phyloP scores from a whole-genome alignment of 2,888 invertebrate genomes.

The Acanthosoma haemorrhoidale region DNA sequence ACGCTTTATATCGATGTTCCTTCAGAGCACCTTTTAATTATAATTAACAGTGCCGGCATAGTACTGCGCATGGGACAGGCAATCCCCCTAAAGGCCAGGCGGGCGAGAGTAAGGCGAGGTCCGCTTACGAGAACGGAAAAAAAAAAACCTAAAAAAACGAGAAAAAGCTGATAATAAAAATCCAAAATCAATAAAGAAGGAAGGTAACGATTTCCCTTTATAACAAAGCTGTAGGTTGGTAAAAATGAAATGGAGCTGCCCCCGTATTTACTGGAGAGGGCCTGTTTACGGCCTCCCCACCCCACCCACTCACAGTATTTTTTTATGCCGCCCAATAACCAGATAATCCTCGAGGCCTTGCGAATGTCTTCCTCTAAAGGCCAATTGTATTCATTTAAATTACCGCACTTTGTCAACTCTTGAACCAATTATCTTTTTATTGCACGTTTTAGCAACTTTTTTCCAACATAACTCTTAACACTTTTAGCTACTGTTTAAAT shows the following conservation, averaged over 20 bases:
- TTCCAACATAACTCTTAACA: too few species aligned
- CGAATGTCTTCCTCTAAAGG: too few species aligned
- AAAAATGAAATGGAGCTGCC: background rate
- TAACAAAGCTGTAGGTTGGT: background rate
- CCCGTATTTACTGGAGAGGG: background rate
- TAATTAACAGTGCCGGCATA: too few species aligned
- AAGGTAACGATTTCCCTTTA: background rate
- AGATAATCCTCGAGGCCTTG: background rate
- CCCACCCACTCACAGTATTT: background rate
- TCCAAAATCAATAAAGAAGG: constrained; percentile 9
- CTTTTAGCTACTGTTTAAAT: too few species aligned
- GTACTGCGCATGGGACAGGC: too few species aligned
- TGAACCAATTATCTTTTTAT: too few species aligned
- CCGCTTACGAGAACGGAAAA: background rate
- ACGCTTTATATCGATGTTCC: too few species aligned
- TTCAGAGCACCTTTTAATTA: too few species aligned
- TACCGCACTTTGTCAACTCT: too few species aligned
- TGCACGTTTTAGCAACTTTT: too few species aligned
- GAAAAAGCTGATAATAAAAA: constrained; percentile 9
- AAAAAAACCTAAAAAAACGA: background rate
- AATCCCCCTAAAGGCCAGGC: background rate
- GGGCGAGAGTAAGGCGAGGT: background rate
- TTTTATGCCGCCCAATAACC: background rate
- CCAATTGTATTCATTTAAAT: too few species aligned
- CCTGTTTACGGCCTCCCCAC: too few species aligned